Percentiles rank a stretch among this genome's conserved stretches.
Evolutionary conservation across 2,797 vertebrate genomes (phyloP).

Genomic region (Atherinosoma microstoma): DNA sequence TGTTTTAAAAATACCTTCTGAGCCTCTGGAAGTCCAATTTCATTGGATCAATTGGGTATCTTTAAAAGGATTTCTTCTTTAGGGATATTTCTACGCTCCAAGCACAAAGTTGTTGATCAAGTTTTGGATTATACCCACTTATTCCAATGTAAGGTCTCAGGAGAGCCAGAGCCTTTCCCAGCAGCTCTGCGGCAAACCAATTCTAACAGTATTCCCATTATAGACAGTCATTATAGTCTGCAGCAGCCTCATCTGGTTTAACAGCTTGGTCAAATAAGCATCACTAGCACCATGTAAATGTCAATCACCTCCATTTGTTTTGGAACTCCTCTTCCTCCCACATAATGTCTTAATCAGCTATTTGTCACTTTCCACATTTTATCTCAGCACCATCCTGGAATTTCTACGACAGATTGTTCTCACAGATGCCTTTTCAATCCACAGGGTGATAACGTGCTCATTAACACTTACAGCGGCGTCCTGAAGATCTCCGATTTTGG

Average conservation of each 20-base stretch:
- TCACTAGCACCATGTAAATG: conserved; percentile 36
- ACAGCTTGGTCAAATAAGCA: conserved; percentile 44
- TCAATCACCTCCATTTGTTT: conserved; percentile 66
- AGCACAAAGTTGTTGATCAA: too few relatives aligned
- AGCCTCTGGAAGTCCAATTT: conserved; percentile 4
- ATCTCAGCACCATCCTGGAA: neutral
- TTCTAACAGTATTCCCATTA: conserved; percentile 29
- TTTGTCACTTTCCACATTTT: conserved; percentile 15
- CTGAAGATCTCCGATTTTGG: conserved; percentile 99
- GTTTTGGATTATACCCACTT: too few relatives aligned
- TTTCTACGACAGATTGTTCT: conserved; percentile 28
- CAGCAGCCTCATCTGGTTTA: conserved; percentile 39
- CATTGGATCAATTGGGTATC: conserved; percentile 3
- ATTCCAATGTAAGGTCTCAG: too few relatives aligned
- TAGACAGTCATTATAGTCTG: conserved; percentile 29
- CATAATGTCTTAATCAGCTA: conserved; percentile 22
- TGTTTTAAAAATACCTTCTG: conserved; percentile 1
- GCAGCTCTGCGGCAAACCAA: neutral
- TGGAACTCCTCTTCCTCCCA: conserved; percentile 10
- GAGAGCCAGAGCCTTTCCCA: too few relatives aligned
- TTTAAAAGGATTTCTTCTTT: neutral
- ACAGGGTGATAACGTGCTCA: conserved; percentile 98
- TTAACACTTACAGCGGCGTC: conserved; percentile 98
- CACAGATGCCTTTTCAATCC: conserved; percentile 22
- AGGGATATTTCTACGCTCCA: neutral